phyloP scores from a whole-genome alignment of 1,140 invertebrate species.

The Drosophila watanabei region DNA sequence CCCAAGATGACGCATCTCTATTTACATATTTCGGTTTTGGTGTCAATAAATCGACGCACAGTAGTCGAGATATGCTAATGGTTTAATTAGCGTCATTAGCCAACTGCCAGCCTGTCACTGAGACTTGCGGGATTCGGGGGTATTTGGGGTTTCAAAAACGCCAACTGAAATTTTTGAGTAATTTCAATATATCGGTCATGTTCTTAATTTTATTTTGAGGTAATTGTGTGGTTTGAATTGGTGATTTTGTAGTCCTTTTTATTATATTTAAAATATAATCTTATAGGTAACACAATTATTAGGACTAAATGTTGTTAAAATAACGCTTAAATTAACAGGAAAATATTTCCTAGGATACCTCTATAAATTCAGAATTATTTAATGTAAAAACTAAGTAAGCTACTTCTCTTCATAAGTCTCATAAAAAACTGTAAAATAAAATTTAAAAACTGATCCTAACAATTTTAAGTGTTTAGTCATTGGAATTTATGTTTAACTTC shows the following conservation, averaged over 20 bases:
- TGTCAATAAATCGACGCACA: constrained; percentile 61
- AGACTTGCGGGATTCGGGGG: neutral
- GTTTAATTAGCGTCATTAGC: constrained; percentile 63
- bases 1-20: constrained; percentile 69
- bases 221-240: neutral
- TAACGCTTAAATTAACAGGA: too few species aligned
- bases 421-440: too few species aligned
- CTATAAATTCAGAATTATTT: too few species aligned
- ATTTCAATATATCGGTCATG: neutral
- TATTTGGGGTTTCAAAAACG: neutral
- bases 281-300: neutral
- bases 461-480: too few species aligned
- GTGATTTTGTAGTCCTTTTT: neutral
- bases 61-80: constrained; percentile 57
- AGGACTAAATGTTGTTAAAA: too few species aligned
- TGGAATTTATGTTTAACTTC: too few species aligned
- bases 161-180: neutral
- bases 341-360: too few species aligned
- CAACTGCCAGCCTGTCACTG: neutral
- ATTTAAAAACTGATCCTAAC: too few species aligned
- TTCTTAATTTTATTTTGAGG: neutral
- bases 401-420: too few species aligned
- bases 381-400: too few species aligned
- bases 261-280: neutral
- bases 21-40: constrained; percentile 70